Evolutionary conservation across 2,888 invertebrate species (phyloP).

Genomic region (Orthosia incerta): DNA sequence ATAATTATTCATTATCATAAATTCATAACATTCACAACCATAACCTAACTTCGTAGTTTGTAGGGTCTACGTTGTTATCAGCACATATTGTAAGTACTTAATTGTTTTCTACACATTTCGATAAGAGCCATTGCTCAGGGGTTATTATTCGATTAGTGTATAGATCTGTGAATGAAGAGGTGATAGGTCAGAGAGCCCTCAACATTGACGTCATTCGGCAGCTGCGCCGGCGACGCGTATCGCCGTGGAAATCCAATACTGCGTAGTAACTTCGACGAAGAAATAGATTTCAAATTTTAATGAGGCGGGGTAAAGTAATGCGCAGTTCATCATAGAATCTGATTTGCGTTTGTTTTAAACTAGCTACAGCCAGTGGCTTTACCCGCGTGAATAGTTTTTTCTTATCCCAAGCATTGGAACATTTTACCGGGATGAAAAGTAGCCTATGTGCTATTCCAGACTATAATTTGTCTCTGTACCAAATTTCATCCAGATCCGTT

Average conservation of each 20-base stretch:
- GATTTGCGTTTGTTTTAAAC: conserved; percentile 21
- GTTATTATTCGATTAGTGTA: conserved; percentile 56
- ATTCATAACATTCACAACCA: background rate
- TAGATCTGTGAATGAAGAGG: conserved; percentile 61
- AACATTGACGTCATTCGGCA: conserved; percentile 59
- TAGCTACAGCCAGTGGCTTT: no score
- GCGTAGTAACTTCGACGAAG: conserved; percentile 51
- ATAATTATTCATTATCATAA: conserved; percentile 1
- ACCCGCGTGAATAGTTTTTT: no score
- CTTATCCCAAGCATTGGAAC: no score
- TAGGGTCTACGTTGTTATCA: conserved; percentile 40
- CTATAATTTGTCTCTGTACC: no score
- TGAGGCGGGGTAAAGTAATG: conserved; percentile 35
- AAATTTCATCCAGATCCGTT: no score
- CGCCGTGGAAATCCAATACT: conserved; percentile 42
- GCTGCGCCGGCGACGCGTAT: conserved; percentile 50
- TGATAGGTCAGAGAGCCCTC: conserved; percentile 63
- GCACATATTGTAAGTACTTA: conserved; percentile 31
- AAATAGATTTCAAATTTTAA: conserved; percentile 36
- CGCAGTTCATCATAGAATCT: conserved; percentile 32
- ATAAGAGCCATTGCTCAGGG: conserved; percentile 56
- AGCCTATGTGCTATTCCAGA: no score
- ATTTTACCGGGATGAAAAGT: no score
- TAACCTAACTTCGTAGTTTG: conserved; percentile 16
- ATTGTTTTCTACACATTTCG: conserved; percentile 43